Evolutionary conservation across 2,888 invertebrate genomes (phyloP), one percentile per base, ranked within the genome.

Genomic region (Cantharis nigra): DNA sequence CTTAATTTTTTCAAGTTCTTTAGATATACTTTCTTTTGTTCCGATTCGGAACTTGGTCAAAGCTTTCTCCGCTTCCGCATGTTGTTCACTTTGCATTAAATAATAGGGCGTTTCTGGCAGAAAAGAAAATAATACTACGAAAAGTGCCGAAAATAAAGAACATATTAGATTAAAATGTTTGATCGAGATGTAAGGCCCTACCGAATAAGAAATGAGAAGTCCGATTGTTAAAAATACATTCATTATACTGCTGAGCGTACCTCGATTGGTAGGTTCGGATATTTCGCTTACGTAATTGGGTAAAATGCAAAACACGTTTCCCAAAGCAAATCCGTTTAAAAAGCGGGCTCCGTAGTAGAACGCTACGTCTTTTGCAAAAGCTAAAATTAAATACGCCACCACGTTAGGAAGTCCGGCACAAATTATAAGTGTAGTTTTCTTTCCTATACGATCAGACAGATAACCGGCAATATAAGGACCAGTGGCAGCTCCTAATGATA

Each of bases 281-380:
- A 95, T 94, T 87, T 96, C 96, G 70, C 95, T 94, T 79, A 95
- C 92, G 88, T 96, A 96, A 91, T 96, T 93, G 0, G 96, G 95
- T 0, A 92, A 92, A 1, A 92, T 91, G 0, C 93, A 92, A 88
- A 93, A 93, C 18, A 92, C 89, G 85, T 93, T 91, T 0, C 93
- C 92, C 0, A 92, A 90, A 4, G 91, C 92, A 1, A 93, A 84
- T 70, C 94, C 94, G 88, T 91, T 91, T 79, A 89, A 88, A 82
- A 90, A 89, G 73, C 90, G 90, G 74, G 91, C 92, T n/a, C 86
- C 90, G 87, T 90, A 92, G 72, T 90, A 86, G 85, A 89, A 89
- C 30, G 83, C 88, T 0, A 91, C 86, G 49, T 85, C 85, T 3
- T 83, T 84, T 0, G 92, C 92, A 0, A 91, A 88, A 2, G 91